Evolutionary conservation across 2,888 invertebrate species (phyloP).

Genomic region (Antitype chi): DNA sequence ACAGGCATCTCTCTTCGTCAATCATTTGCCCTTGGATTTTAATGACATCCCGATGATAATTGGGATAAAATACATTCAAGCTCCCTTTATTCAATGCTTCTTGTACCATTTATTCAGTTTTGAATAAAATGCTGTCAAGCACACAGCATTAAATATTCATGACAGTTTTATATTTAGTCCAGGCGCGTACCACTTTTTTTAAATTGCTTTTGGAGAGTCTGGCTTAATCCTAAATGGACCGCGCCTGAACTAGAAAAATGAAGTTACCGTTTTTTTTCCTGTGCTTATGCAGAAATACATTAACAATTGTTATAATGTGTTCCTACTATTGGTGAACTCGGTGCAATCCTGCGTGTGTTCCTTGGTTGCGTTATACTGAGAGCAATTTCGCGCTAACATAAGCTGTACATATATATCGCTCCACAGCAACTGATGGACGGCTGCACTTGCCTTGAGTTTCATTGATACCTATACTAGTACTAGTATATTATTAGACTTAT

Average conservation of each 20-base stretch:
- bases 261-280: not conserved
- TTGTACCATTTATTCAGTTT: slow-evolving; percentile 8
- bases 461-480: not conserved
- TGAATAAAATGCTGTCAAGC: slow-evolving; percentile 32
- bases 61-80: slow-evolving; percentile 25
- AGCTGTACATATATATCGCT: not conserved
- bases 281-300: slow-evolving; percentile 38
- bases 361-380: not conserved
- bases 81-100: slow-evolving; percentile 24
- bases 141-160: slow-evolving; percentile 23
- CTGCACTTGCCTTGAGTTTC: slow-evolving; percentile 5
- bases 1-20: no score
- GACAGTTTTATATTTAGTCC: slow-evolving; percentile 25
- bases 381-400: not conserved
- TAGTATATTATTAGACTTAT: not conserved
- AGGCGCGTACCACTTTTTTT: slow-evolving; percentile 13
- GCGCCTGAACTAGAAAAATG: slow-evolving; percentile 40
- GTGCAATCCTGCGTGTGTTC: not conserved
- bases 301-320: slow-evolving; percentile 37
- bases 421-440: not conserved
- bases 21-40: not conserved
- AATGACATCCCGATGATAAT: slow-evolving; percentile 11
- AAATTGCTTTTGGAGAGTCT: slow-evolving; percentile 27
- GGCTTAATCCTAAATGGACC: slow-evolving; percentile 11
- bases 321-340: not conserved